Evolutionary conservation across 35 echinoderm and acorn worm species (phyloP).

Genomic region (Apostichopus japonicus): DNA sequence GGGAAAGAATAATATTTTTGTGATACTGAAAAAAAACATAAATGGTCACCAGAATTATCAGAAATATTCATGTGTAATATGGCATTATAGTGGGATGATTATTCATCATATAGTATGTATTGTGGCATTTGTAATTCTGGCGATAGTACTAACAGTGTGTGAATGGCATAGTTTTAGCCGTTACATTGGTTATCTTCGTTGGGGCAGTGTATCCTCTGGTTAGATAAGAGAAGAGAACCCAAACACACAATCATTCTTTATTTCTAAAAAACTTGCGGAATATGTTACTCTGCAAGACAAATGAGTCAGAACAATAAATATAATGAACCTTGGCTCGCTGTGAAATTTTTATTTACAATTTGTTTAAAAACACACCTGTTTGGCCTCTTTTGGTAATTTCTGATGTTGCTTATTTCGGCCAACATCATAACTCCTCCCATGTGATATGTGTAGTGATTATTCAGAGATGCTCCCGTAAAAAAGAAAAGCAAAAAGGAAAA

Average conservation of each 20-base stretch:
- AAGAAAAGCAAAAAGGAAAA: background rate
- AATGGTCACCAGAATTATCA: no score
- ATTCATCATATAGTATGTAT: no score
- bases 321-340: slow-evolving; percentile 16
- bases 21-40: no score
- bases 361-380: slow-evolving; percentile 51
- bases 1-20: no score
- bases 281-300: background rate
- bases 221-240: no score
- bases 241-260: background rate
- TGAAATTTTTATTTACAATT: slow-evolving; percentile 46
- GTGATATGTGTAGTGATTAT: slow-evolving; percentile 7
- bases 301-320: slow-evolving; percentile 24
- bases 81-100: no score
- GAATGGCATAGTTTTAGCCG: no score
- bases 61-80: no score
- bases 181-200: no score
- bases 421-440: slow-evolving; percentile 43
- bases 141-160: no score
- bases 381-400: slow-evolving; percentile 49
- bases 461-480: slow-evolving; percentile 33
- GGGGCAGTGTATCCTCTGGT: no score
- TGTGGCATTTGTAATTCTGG: no score
- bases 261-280: background rate
- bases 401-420: slow-evolving; percentile 37